These are phyloP conservation scores for Polietes domitor DNA, from an alignment of 2,888 invertebrate species.

Conservation along the genomic window DNA sequence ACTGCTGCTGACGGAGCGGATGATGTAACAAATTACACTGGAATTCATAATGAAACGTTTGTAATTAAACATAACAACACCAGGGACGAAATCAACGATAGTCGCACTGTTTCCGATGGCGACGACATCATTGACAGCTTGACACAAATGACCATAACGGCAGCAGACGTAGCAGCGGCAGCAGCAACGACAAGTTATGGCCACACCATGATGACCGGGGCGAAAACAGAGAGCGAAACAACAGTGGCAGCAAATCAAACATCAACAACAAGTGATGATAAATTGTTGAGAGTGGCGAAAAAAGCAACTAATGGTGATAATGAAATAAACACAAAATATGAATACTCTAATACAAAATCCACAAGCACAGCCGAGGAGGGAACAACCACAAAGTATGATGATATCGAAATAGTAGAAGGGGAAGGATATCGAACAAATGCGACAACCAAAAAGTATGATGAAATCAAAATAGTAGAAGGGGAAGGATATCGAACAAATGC, in stretches of 20 bases:
- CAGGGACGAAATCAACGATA: background rate
- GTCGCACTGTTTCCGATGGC: background rate
- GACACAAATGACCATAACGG: background rate
- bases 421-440: too few species aligned
- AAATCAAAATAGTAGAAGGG: background rate
- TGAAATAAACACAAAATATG: conserved; percentile 33
- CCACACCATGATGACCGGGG: background rate
- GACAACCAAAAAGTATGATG: background rate
- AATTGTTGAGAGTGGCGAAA: conserved; percentile 42
- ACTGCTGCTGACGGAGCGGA: background rate
- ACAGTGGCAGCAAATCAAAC: background rate
- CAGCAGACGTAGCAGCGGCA: too few species aligned
- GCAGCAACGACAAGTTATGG: background rate
- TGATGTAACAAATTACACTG: conserved; percentile 10
- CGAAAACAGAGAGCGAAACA: background rate
- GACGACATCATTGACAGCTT: background rate
- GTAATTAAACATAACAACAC: conserved; percentile 47
- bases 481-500: too few species aligned
- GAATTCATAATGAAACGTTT: conserved; percentile 45
- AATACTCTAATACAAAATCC: background rate
- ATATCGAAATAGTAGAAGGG: background rate
- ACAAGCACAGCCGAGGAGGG: too few species aligned
- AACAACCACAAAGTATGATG: too few species aligned
- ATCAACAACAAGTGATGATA: conserved; percentile 23
- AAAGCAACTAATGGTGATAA: conserved; percentile 32